Base-by-base conservation (phyloP, 2,888 invertebrate species). In the Andrena trimmerana region DNA sequence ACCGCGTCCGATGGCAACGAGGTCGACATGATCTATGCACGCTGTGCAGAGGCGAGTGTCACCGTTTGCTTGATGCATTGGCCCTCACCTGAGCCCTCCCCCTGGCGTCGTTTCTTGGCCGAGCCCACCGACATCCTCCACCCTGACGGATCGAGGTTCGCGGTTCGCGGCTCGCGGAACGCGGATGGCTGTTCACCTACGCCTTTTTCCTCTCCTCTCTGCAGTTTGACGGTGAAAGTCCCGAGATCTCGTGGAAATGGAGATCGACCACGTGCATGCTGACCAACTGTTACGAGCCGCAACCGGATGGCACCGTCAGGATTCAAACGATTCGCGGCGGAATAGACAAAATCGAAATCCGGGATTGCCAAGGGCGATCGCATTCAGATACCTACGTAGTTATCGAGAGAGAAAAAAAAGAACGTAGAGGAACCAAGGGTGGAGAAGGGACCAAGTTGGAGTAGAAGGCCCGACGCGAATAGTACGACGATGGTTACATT, bases 401-500 rank as follows among this genome's bases (percentile, higher is more conserved):
- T 68, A 69, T 66, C 20, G 66, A 60, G 24, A 10, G n/a, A 10
- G n/a, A 29, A 42, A 31, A 36, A 31, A 36, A 52, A 16, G 29
- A 20, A 20, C 20, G 31, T n/a, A 29, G 36, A 54, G 67, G 57
- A 59, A 71, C 24, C 54, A 72, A 60, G 52, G 72, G 65, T 67
- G 16, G 54, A 63, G 72, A 65, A 81, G 78, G 81, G 82, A 78
- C 65, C 69, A 50, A 75, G 31, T 81, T 65, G 78, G 81, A 81
- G 87, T 88, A 80, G 78, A 86, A 87, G 87, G 83, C 86, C 74
- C 86, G 86, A 83, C 88, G 90, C 89, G 89, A 89, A 90, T 91
- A 89, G 90, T 90, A 90, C 90, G 90, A 89, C 89, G 90, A 90
- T 89, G 91, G 90, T 90, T 92, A 93, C 92, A 91, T 93, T 92